Base-by-base conservation (phyloP, 2,888 invertebrate species). In the Yponomeuta cagnagella region DNA sequence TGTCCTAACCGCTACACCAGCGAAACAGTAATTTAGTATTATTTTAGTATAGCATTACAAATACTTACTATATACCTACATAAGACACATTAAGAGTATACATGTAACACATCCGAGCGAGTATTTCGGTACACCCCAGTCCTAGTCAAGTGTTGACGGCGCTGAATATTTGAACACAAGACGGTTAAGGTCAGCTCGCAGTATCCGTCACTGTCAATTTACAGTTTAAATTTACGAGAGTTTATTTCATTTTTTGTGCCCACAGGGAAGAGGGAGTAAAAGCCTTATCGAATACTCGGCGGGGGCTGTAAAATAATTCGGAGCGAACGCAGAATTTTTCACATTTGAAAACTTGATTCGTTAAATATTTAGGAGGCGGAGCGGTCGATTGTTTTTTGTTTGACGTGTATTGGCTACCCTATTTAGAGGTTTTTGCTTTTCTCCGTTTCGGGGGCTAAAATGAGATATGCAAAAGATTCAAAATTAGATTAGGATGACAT, bases 131-230 rank as follows among this genome's bases (percentile, higher is more conserved):
- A 43, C 43, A 8, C 43, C 43, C 43, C 43, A 43, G 43, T 43
- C 43, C 43, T 1, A 43, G 77, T 80, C 78, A 79, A 78, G 77
- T 81, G 87, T 81, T 84, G 84, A 87, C 82, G 77, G 68, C 77
- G 78, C 73, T 90, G 81, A 89, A 91, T 91, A 86, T 88, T 90
- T 86, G 75, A 90, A 75, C 74, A 75, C 83, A 89, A 90, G 90
- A 88, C 82, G 83, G 78, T 78, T 79, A 33, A 84, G 89, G 88
- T 88, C 89, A 87, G 79, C 76, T 74, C 77, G 72, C 82, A 83
- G 86, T 89, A 89, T 88, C 86, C 82, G 87, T 90, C 91, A 90
- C 88, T 85, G 88, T 86, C 90, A 87, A 88, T 88, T 90, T 85
- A 80, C 87, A 90, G 85, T 91, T 90, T 84, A 89, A 90, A 90